phyloP scores from a whole-genome alignment of 1,140 invertebrate genomes.

The Lineus longissimus region DNA sequence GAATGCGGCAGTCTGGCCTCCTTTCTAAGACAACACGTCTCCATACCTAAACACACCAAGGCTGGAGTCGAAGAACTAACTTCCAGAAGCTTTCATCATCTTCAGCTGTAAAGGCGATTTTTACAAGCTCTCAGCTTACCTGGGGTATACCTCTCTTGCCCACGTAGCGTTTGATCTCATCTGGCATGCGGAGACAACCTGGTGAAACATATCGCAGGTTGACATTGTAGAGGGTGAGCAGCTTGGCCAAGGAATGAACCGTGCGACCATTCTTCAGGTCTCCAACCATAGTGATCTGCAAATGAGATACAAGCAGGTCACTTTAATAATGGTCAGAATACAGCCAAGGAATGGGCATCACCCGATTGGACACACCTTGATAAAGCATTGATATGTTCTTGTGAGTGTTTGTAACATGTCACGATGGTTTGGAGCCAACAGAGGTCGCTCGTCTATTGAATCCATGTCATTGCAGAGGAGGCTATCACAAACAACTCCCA shows the following conservation, averaged over 20 bases:
- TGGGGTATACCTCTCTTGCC: constrained; percentile 73
- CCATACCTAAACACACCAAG: no score
- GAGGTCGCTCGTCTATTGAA: neutral
- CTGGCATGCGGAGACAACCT: constrained; percentile 80
- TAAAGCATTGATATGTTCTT: no score
- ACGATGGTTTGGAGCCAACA: no score
- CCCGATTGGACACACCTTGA: neutral
- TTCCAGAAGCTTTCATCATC: no score
- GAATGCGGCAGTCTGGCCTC: no score
- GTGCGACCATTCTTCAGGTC: constrained; percentile 97
- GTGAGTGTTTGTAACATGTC: no score
- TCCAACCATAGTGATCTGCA: constrained; percentile 69
- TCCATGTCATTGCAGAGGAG: neutral
- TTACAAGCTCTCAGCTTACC: constrained; percentile 37
- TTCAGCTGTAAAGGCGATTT: no score
- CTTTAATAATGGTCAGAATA: no score
- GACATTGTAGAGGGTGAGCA: constrained; percentile 48
- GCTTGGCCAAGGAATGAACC: constrained; percentile 88
- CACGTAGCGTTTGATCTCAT: constrained; percentile 76
- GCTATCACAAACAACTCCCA: no score
- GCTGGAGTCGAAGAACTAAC: no score
- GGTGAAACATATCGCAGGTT: constrained; percentile 82
- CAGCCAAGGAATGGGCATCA: neutral
- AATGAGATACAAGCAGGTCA: no score
- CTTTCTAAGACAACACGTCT: no score